Conservation (phyloP, 2,797 vertebrate species). For the Crenichthys baileyi region DNA sequence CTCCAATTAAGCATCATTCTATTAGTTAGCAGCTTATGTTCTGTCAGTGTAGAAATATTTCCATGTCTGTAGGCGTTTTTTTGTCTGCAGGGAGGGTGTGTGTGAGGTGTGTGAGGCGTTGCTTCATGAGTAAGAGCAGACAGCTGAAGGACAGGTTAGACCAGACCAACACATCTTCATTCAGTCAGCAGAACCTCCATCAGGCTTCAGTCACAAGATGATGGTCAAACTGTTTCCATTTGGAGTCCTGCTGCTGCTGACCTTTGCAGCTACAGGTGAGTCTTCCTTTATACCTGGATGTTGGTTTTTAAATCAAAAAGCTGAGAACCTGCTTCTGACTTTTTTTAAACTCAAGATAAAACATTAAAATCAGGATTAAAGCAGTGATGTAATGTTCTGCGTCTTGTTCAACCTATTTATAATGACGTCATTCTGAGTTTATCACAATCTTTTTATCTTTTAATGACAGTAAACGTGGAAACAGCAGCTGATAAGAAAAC, state of each 20-base stretch:
- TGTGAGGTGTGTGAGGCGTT: neutral
- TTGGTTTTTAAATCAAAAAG: neutral
- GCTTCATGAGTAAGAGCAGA: neutral
- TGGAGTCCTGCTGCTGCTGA: conserved; percentile 5
- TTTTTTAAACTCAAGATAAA: no score
- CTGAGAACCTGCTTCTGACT: neutral
- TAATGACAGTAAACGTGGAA: neutral
- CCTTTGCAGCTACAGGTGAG: conserved; percentile 26
- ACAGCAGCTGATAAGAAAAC: neutral
- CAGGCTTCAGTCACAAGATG: neutral
- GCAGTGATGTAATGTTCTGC: neutral
- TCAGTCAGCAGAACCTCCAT: neutral
- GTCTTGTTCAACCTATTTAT: neutral
- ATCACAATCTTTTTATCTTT: neutral
- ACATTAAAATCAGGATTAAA: no score
- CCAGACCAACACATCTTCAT: neutral
- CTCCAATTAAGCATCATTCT: no score
- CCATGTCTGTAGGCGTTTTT: no score
- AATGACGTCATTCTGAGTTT: neutral
- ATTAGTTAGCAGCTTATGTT: no score
- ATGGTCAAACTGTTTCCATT: neutral
- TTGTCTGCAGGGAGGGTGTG: no score
- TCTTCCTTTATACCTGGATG: neutral
- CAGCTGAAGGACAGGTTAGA: neutral
- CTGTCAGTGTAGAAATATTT: no score